Evolutionary conservation across 2,888 invertebrate species (phyloP).

Genomic region (Tetramorium bicarinatum): DNA sequence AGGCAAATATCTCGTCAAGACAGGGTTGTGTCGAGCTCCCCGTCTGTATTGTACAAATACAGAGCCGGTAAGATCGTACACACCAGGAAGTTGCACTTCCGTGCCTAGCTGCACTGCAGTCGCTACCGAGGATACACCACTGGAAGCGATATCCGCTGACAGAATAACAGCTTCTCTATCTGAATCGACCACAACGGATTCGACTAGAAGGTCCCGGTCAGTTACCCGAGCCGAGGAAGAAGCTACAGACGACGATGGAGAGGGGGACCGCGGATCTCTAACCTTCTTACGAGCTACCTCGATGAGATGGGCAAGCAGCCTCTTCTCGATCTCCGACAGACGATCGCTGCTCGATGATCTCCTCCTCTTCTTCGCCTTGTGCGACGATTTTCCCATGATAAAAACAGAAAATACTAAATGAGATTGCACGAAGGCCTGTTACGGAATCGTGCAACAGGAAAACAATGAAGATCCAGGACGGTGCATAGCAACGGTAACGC

Average conservation of each 20-base stretch:
- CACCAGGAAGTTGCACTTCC: not conserved
- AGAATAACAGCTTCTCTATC: no score
- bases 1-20: not conserved
- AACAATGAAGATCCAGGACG: not conserved
- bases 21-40: not conserved
- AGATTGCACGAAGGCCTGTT: not conserved
- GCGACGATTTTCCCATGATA: not conserved
- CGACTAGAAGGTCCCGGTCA: no score
- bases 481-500: no score
- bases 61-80: not conserved
- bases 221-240: no score
- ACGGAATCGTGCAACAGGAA: not conserved
- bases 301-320: not conserved
- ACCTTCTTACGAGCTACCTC: not conserved
- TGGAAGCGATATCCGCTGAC: no score
- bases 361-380: not conserved
- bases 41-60: slow-evolving; percentile 9
- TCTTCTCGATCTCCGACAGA: not conserved
- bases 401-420: not conserved
- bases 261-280: not conserved
- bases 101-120: no score
- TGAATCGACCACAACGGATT: no score
- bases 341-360: not conserved
- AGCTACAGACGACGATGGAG: no score
- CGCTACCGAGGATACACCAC: no score